These are phyloP conservation scores for Brachionus angularis DNA, from an alignment of 1,140 invertebrate genomes.

Conservation along the genomic window DNA sequence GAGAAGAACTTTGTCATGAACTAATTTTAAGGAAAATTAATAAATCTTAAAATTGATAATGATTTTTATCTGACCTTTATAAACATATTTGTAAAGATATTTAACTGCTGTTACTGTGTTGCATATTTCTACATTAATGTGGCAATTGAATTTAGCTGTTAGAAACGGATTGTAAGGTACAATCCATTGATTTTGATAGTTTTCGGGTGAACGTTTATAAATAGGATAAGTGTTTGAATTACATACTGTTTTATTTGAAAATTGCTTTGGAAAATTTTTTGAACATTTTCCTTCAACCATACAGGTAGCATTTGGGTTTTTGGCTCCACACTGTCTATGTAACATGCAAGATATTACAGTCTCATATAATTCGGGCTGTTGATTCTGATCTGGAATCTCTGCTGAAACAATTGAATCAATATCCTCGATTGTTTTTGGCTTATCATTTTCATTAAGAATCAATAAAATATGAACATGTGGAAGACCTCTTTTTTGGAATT, in stretches of 20 bases:
- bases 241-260: constrained; percentile 20
- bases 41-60: constrained; percentile 21
- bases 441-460: constrained; percentile 48
- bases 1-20: neutral
- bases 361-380: constrained; percentile 43
- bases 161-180: constrained; percentile 45
- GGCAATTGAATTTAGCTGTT: constrained; percentile 38
- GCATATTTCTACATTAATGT: constrained; percentile 47
- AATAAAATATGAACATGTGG: constrained; percentile 61
- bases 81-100: constrained; percentile 55
- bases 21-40: neutral
- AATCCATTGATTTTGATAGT: constrained; percentile 19
- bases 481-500: constrained; percentile 62
- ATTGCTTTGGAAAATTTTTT: constrained; percentile 47
- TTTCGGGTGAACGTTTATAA: neutral
- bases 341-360: constrained; percentile 46
- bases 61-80: constrained; percentile 49
- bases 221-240: constrained; percentile 45
- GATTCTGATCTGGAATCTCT: constrained; percentile 43
- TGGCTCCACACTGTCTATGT: constrained; percentile 47
- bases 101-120: constrained; percentile 45
- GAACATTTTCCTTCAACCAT: constrained; percentile 47
- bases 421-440: constrained; percentile 28
- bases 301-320: constrained; percentile 46
- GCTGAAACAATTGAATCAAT: constrained; percentile 44